Evolutionary conservation across 2,797 vertebrate species (phyloP).

Genomic region (Euthynnus affinis): DNA sequence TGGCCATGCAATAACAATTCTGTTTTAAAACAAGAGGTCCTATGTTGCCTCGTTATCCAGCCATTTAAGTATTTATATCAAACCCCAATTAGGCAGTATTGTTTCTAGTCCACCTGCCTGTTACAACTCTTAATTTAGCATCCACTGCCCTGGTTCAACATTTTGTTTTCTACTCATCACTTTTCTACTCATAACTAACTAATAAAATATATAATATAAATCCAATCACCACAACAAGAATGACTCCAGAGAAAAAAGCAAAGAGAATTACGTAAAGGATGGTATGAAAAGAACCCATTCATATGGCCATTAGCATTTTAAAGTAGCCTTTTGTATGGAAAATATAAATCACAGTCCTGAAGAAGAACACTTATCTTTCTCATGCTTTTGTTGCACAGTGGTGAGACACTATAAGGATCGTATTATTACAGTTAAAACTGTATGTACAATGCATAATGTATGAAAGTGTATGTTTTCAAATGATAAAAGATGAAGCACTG

Average conservation of each 20-base stretch:
- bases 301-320: background rate
- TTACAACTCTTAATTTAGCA: conserved; percentile 31
- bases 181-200: no score
- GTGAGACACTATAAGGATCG: background rate
- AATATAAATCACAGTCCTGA: background rate
- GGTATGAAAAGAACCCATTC: background rate
- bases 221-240: background rate
- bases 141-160: conserved; percentile 21
- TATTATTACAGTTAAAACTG: conserved; percentile 11
- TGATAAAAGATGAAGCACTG: conserved; percentile 27
- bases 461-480: conserved; percentile 6
- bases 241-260: background rate
- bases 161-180: background rate
- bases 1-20: background rate
- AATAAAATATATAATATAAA: no score
- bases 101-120: conserved; percentile 2
- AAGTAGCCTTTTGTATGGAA: background rate
- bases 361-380: background rate
- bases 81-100: conserved; percentile 1
- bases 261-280: background rate
- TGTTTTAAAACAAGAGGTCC: conserved; percentile 1
- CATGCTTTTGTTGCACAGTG: background rate
- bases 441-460: background rate
- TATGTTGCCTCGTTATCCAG: conserved; percentile 19
- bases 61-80: conserved; percentile 16